phyloP scores from a whole-genome alignment of 1,140 invertebrate genomes.

The Drosophila lacteicornis region DNA sequence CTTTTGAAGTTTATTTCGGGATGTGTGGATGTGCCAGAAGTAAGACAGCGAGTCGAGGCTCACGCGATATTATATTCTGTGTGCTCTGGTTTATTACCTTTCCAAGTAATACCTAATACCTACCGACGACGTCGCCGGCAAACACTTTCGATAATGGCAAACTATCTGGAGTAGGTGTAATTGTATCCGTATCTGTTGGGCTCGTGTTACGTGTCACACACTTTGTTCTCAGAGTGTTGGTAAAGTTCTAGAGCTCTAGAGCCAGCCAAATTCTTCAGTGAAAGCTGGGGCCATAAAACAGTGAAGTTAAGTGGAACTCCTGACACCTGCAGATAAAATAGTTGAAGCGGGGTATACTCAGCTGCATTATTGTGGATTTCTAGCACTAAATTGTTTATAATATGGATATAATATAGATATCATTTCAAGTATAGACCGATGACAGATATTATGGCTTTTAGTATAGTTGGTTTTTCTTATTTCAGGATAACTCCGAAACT shows the following conservation, averaged over 20 bases:
- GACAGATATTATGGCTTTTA: too few relatives aligned
- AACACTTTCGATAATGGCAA: slow-evolving; percentile 47
- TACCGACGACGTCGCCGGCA: slow-evolving; percentile 28
- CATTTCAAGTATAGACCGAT: too few relatives aligned
- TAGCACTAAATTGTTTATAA: not conserved
- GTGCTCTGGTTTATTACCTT: slow-evolving; percentile 25
- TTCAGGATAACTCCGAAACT: too few relatives aligned
- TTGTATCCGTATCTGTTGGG: slow-evolving; percentile 26
- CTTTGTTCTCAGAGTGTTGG: slow-evolving; percentile 12
- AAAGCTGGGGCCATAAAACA: slow-evolving; percentile 17
- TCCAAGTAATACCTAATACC: slow-evolving; percentile 14
- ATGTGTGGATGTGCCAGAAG: slow-evolving; percentile 53
- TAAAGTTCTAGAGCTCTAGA: slow-evolving; percentile 32
- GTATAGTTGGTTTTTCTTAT: too few relatives aligned
- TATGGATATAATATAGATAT: too few relatives aligned
- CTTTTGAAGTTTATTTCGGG: slow-evolving; percentile 43
- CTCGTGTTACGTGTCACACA: slow-evolving; percentile 31
- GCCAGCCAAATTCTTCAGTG: slow-evolving; percentile 5
- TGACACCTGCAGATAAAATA: slow-evolving; percentile 29
- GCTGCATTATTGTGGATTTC: not conserved
- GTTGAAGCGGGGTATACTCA: not conserved
- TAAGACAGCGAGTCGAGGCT: slow-evolving; percentile 16
- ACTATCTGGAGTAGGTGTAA: slow-evolving; percentile 19
- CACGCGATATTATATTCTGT: slow-evolving; percentile 53
- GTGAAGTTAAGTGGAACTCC: not conserved